phyloP scores from a whole-genome alignment of 2,113 vertebrate species.

The Channa argus region DNA sequence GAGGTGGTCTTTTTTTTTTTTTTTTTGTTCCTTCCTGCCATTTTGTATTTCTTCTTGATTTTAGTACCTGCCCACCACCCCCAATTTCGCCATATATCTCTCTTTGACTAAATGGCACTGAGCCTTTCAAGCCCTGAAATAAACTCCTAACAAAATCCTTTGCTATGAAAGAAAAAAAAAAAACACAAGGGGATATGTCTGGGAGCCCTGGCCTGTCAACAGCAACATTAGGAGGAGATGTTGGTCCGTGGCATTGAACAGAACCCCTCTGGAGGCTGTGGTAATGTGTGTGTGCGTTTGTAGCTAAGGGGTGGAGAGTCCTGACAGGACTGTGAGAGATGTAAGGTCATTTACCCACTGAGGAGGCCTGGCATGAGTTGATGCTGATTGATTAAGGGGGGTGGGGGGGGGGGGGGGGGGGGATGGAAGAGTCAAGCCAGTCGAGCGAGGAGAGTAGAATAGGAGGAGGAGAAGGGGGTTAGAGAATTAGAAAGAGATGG shows the following conservation, averaged over 20 bases:
- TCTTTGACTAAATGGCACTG: constrained; percentile 60
- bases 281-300: constrained; percentile 13
- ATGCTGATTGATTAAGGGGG: constrained; percentile 74
- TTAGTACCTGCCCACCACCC: too few species aligned
- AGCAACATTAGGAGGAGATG: constrained; percentile 63
- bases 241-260: constrained; percentile 50
- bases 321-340: constrained; percentile 72
- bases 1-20: constrained; percentile 9
- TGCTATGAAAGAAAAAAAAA: constrained; percentile 22
- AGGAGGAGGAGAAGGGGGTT: not conserved
- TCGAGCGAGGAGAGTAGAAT: constrained; percentile 20
- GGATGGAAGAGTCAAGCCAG: constrained; percentile 53
- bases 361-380: constrained; percentile 70
- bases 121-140: constrained; percentile 61
- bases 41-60: constrained; percentile 52
- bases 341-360: constrained; percentile 71
- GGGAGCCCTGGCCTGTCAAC: constrained; percentile 60
- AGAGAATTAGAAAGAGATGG: not conserved
- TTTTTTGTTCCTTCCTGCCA: not conserved
- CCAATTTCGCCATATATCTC: constrained; percentile 31
- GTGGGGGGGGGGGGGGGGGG: constrained; percentile 43
- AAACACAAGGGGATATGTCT: constrained; percentile 58
- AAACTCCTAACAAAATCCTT: constrained; percentile 66
- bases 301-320: constrained; percentile 43
- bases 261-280: constrained; percentile 39